Evolutionary conservation across 2,888 invertebrate genomes (phyloP), one percentile per base, ranked within the genome.

Genomic region (Ornithoptera alexandrae): DNA sequence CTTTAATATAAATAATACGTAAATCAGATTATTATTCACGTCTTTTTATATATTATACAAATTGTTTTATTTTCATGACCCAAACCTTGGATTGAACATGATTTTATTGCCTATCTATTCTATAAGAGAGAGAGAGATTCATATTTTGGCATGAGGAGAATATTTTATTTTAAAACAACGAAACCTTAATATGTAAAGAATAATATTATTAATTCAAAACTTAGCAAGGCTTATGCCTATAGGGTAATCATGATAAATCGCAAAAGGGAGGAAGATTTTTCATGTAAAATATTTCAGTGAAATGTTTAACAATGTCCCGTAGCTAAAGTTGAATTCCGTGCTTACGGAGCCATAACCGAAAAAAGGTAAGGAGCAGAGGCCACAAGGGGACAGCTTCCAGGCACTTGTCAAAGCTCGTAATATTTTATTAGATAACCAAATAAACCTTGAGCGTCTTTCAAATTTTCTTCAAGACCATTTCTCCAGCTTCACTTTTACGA

Each of bases 341-440:
- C 84, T 86, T 81, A 83, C 79, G 80, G 76, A 75, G 80, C 81
- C 82, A 84, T 87, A 87, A 87, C 87, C 76, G 83, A 83, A 83
- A 79, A 46, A 83, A 86, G 84, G 86, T 82, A 86, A 83, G 82
- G 76, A 82, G 73, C 76, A 78, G 68, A 77, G 79, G 83, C 83
- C 88, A 82, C 88, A 73, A 79, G 84, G 85, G 88, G 87, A 82
- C 85, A 83, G 84, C 86, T 84, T 74, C 76, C 75, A 84, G 88
- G 86, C 85, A 88, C 86, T 90, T 90, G 90, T 91, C 90, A 89
- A 87, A 86, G 79, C 88, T 90, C 91, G 89, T 91, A 90, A 91
- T 91, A 91, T 92, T 92, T 91, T 92, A 92, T 91, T 90, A 88
- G 88, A 90, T 90, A 88, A 91, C 90, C 89, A 87, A 91, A 90